A percentile compares a stretch with the other conserved stretches of the same genome.
These are phyloP conservation scores for Sesia bembeciformis DNA, from an alignment of 2,888 invertebrate species.

Conservation along the genomic window DNA sequence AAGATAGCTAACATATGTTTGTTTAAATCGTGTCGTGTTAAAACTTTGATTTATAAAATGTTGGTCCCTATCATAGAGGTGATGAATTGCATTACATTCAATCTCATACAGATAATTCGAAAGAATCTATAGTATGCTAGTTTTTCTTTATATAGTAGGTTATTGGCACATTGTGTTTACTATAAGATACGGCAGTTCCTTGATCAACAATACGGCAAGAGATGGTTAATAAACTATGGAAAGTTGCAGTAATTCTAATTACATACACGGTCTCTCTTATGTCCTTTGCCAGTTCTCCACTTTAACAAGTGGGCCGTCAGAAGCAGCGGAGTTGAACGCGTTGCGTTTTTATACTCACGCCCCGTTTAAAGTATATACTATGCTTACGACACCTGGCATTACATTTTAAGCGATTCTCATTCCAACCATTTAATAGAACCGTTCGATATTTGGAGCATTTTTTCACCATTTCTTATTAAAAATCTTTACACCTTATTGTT, in stretches of 20 bases:
- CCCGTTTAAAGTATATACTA: constrained; percentile 15
- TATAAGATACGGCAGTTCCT: too few species aligned
- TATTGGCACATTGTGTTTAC: too few species aligned
- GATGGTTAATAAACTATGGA: background rate
- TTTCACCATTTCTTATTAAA: constrained; percentile 9
- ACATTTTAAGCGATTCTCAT: constrained; percentile 19
- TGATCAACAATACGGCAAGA: too few species aligned
- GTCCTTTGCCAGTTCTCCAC: constrained; percentile 24
- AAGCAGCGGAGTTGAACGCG: constrained; percentile 37
- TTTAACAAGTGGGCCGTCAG: constrained; percentile 38
- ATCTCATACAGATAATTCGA: too few species aligned
- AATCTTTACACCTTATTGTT: constrained; percentile 3
- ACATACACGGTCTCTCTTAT: constrained; percentile 5
- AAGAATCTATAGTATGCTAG: too few species aligned
- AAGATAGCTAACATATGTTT: too few species aligned
- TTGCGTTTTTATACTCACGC: constrained; percentile 37
- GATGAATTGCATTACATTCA: too few species aligned
- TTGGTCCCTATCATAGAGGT: too few species aligned
- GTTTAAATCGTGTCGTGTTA: too few species aligned
- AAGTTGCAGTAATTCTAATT: background rate
- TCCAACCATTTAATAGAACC: constrained; percentile 7
- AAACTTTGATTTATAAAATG: too few species aligned
- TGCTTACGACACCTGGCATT: constrained; percentile 33
- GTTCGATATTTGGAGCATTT: constrained; percentile 10
- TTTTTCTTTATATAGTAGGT: too few species aligned